Percentiles rank a stretch among this genome's conserved stretches.
Conservation (phyloP, 2,113 vertebrate species). For the Ptilorrhoa leucosticta region DNA sequence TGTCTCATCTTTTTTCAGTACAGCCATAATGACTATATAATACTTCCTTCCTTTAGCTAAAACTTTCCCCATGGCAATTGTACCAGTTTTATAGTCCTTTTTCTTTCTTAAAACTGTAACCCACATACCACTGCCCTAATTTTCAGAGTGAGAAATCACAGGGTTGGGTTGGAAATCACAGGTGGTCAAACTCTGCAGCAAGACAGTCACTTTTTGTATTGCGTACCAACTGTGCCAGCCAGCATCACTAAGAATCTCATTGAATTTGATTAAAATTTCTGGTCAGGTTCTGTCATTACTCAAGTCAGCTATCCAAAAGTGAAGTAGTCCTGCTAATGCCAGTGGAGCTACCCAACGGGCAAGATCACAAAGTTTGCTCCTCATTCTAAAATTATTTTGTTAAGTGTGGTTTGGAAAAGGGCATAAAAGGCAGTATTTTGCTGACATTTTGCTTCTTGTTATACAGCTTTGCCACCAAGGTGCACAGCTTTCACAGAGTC, state of each 20-base stretch:
- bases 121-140: background rate
- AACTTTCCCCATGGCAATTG: background rate
- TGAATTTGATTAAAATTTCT: background rate
- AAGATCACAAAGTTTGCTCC: background rate
- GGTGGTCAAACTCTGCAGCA: background rate
- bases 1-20: background rate
- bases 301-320: background rate
- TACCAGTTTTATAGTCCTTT: background rate
- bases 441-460: background rate
- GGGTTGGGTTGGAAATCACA: background rate
- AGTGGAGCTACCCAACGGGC: background rate
- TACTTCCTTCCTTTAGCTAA: background rate
- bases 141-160: background rate
- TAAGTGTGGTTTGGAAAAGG: background rate
- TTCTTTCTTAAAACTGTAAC: background rate
- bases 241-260: background rate
- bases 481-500: background rate
- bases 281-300: background rate
- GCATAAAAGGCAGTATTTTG: background rate
- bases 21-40: background rate
- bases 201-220: background rate
- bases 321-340: background rate
- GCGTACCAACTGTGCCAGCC: background rate
- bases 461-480: background rate
- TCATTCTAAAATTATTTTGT: background rate